Evolutionary conservation across 92 coral and sea anemone species (phyloP).

Genomic region (Metridium senile): DNA sequence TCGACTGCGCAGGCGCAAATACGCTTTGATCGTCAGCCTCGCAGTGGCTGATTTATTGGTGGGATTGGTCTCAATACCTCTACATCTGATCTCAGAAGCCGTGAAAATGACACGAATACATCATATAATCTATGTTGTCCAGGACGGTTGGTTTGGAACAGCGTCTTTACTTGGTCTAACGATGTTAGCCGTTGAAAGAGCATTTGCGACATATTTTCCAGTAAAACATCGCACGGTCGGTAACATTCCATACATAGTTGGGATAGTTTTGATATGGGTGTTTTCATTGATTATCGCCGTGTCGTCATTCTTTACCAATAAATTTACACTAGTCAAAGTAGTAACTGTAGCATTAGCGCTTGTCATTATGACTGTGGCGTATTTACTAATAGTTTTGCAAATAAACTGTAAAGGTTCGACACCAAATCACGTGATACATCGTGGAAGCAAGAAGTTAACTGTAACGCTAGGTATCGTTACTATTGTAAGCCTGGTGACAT

Average conservation of each 20-base stretch:
- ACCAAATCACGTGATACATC: neutral
- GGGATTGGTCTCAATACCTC: neutral
- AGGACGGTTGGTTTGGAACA: conserved; percentile 8
- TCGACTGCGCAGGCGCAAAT: neutral
- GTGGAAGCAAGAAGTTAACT: neutral
- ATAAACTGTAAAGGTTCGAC: neutral
- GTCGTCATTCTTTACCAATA: neutral
- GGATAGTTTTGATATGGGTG: conserved; percentile 12
- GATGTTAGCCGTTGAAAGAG: conserved; percentile 25
- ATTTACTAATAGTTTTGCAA: neutral
- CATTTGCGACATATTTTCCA: conserved; percentile 24
- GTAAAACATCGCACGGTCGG: neutral
- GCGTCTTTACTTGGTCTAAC: conserved; percentile 26
- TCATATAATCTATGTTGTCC: neutral
- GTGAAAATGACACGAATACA: neutral
- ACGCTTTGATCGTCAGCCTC: neutral
- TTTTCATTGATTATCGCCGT: neutral
- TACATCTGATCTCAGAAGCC: neutral
- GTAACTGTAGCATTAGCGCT: neutral
- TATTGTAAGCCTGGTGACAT: conserved; percentile 3
- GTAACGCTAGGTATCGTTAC: conserved; percentile 11
- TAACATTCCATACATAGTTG: neutral
- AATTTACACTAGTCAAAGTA: neutral
- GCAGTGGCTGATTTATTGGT: neutral
- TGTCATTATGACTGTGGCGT: neutral